Percentiles rank a stretch among this genome's conserved stretches.
phyloP scores from a whole-genome alignment of 2,113 vertebrate genomes.

The Callipepla californica region DNA sequence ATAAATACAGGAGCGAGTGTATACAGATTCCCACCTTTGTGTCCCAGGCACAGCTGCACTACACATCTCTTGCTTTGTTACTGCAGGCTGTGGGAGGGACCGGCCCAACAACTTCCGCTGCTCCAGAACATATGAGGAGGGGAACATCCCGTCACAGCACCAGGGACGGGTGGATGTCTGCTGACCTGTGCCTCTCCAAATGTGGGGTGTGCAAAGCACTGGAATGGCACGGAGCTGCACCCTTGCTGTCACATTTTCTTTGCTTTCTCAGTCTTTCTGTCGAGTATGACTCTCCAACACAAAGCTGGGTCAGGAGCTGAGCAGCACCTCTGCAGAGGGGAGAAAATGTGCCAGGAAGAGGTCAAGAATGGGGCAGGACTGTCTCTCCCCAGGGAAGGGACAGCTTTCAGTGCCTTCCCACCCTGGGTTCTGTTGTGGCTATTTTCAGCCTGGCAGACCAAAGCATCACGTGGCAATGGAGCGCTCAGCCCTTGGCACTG shows the following conservation, averaged over 20 bases:
- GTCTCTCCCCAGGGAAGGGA: neutral
- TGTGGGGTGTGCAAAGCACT: neutral
- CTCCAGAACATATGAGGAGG: neutral
- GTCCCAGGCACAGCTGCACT: neutral
- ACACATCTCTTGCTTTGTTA: neutral
- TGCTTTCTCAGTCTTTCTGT: neutral
- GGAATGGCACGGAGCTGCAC: neutral
- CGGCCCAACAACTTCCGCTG: neutral
- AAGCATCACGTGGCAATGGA: rapidly evolving
- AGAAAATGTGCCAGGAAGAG: neutral
- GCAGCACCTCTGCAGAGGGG: neutral
- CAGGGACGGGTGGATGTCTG: neutral
- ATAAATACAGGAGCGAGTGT: neutral
- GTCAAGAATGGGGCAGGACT: neutral
- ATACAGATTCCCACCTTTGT: neutral
- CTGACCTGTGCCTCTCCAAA: neutral
- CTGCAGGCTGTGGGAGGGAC: neutral
- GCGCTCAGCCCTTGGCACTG: neutral
- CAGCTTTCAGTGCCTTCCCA: neutral
- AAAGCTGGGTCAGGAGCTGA: neutral
- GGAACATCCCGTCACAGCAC: neutral
- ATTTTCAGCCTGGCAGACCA: neutral
- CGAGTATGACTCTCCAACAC: neutral
- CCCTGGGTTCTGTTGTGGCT: neutral
- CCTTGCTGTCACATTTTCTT: neutral